Base-by-base conservation (phyloP, 2,113 vertebrate genomes). In the Scopus umbretta region DNA sequence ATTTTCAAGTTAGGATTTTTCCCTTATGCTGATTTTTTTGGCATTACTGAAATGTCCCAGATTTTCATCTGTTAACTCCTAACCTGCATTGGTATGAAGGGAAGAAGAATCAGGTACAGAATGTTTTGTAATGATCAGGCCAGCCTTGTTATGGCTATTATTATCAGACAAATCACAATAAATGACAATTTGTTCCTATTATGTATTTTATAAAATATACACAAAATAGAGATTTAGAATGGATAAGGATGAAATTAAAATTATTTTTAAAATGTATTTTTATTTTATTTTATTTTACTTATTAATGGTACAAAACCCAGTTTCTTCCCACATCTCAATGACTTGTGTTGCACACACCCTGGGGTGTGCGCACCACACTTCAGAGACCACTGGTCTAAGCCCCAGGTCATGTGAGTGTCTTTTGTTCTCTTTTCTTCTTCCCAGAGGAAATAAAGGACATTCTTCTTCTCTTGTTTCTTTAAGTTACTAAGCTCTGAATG, bases 361-460 rank as follows among this genome's bases (percentile, higher is more conserved):
- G 36, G 45, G 17, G 9, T 71, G 25, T 15, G 17, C 9, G 1
- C 21, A 52, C 14, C 3, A 21, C 32, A 22, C 36, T 76, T 75
- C 27, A 75, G 36, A 62, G 36, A 61, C 11, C 11, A 40, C 32
- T 58, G 13, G 34, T 79, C 25, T 56, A 66, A 42, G 3, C 11
- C 13, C 11, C 22, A 66, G 10, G 9, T 80, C 3, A 5, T 0
- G 2, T 62, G 10, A 70, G 4, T 55, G 49, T 83, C 1, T 4
- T 70, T 70, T 89, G n/a, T 52, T 21, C 4, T 32, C 8, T 55
- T 75, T 81, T 88, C 34, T 25, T 70, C 11, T 62, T 66, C 29
- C 9, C 26, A 52, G 42, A 71, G 17, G 38, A 75, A 80, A 75
- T 47, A 4, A 50, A 34, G 9, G 45, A 56, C 2, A 47, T 14